These are phyloP conservation scores for Platalea minor DNA, from an alignment of 2,797 vertebrate genomes.

Conservation along the genomic window DNA sequence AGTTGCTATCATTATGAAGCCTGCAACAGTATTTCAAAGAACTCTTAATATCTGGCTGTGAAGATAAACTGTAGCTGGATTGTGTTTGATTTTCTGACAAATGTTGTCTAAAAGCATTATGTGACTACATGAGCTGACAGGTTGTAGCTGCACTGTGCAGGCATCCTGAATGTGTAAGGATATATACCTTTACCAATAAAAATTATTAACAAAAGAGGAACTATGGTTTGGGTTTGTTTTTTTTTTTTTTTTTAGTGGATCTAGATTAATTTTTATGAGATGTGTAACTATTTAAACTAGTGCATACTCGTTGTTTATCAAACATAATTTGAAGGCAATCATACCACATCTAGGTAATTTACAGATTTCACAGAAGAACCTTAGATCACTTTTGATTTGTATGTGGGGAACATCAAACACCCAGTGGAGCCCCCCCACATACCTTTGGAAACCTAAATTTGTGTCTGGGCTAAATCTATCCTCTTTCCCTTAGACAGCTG, in stretches of 20 bases:
- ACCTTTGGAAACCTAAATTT: background rate
- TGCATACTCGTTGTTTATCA: background rate
- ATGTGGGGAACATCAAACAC: background rate
- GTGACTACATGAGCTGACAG: background rate
- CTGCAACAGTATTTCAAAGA: slow-evolving; percentile 29
- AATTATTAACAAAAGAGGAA: background rate
- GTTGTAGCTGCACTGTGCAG: background rate
- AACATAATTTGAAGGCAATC: background rate
- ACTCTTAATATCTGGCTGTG: slow-evolving; percentile 22
- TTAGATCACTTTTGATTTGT: background rate
- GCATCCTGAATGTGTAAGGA: background rate
- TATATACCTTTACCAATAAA: background rate
- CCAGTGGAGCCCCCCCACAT: background rate
- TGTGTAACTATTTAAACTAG: background rate
- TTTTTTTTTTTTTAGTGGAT: background rate
- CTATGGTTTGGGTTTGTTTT: background rate
- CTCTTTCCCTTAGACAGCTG: background rate
- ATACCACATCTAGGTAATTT: background rate
- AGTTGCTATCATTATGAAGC: background rate
- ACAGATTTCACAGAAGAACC: background rate
- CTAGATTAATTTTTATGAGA: background rate
- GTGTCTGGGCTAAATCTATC: background rate
- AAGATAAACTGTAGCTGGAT: slow-evolving; percentile 17
- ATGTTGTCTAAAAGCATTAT: slow-evolving; percentile 1
- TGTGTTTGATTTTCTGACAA: slow-evolving; percentile 39